These are phyloP conservation scores for Pachypsylla venusta DNA, from an alignment of 1,140 invertebrate species.

Conservation along the genomic window DNA sequence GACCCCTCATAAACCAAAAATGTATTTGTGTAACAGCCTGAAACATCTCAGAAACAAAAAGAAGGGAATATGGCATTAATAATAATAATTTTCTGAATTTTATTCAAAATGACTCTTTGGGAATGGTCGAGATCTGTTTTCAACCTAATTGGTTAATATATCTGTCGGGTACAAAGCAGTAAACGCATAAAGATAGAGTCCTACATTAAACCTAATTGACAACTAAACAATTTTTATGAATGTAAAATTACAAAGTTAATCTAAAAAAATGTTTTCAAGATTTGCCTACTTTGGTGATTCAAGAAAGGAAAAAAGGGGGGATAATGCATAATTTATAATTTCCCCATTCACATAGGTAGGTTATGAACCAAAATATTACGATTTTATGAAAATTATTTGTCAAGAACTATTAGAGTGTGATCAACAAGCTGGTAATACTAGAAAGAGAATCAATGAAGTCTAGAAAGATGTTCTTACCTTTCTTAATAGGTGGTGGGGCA, in stretches of 20 bases:
- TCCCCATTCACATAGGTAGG: not conserved
- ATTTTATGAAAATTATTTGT: not conserved
- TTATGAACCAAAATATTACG: not conserved
- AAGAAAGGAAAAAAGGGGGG: too few species aligned
- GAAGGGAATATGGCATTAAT: conserved; percentile 18
- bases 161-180: not conserved
- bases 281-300: too few species aligned
- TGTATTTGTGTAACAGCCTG: conserved; percentile 17
- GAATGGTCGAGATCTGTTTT: too few species aligned
- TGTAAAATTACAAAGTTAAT: too few species aligned
- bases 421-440: not conserved
- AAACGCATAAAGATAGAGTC: not conserved
- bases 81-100: conserved; percentile 16
- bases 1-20: conserved; percentile 7
- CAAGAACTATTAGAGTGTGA: too few species aligned
- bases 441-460: not conserved
- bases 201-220: not conserved
- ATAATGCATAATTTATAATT: not conserved
- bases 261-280: too few species aligned
- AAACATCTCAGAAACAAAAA: conserved; percentile 24
- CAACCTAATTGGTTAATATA: not conserved
- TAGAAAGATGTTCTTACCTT: not conserved
- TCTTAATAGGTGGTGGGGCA: not conserved
- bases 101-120: conserved; percentile 8
- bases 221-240: conserved; percentile 7